Evolutionary conservation across 2,113 vertebrate species (phyloP).

Genomic region (Elaphurus davidianus): DNA sequence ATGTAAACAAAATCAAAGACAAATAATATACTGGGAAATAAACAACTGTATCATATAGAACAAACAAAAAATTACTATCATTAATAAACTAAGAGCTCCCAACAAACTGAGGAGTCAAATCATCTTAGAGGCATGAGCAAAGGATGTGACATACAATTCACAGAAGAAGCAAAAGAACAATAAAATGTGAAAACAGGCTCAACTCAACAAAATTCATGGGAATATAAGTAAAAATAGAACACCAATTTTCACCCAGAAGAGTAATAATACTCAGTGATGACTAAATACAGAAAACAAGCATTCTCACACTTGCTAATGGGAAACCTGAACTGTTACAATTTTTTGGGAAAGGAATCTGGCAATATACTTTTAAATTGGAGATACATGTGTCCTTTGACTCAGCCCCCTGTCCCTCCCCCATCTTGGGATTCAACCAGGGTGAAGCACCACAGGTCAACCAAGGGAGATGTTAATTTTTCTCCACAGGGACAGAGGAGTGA

Average conservation of each 20-base stretch:
- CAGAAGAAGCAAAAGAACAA: constrained; percentile 6
- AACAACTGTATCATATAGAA: background rate
- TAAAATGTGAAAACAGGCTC: background rate
- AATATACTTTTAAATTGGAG: constrained; percentile 13
- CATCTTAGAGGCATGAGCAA: background rate
- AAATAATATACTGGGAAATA: background rate
- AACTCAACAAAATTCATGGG: background rate
- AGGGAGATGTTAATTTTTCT: background rate
- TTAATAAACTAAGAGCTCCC: background rate
- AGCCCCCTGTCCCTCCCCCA: background rate
- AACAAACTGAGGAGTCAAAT: background rate
- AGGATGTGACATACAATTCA: constrained; percentile 2
- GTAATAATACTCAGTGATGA: background rate
- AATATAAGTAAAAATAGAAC: background rate
- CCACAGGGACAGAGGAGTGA: background rate
- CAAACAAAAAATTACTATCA: background rate
- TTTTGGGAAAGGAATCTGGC: background rate
- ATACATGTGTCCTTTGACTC: background rate
- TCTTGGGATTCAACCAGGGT: background rate
- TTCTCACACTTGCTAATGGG: background rate
- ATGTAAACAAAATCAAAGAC: background rate
- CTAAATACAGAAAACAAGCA: background rate
- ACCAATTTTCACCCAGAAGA: background rate
- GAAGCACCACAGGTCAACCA: background rate
- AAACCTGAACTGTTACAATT: background rate